Evolutionary conservation across 2,888 invertebrate species (phyloP).

Genomic region (Cremastobaeus sp.): DNA sequence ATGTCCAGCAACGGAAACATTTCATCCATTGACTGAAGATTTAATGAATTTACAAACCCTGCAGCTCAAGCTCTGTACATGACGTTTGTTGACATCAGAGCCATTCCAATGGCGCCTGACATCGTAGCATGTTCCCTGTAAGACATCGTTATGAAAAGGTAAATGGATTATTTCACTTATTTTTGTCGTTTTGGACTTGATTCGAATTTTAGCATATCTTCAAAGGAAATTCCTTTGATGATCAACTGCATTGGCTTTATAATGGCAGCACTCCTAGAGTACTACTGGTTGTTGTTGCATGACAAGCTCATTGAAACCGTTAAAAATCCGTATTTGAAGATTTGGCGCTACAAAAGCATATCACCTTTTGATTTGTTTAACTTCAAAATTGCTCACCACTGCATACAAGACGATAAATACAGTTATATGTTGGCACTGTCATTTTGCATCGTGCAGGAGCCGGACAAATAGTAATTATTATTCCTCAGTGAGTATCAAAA

Average conservation of each 20-base stretch:
- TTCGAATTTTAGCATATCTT: slow-evolving; percentile 89
- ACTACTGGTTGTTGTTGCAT: slow-evolving; percentile 94
- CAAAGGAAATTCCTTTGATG: slow-evolving; percentile 92
- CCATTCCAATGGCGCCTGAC: slow-evolving; percentile 89
- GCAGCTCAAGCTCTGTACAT: slow-evolving; percentile 96
- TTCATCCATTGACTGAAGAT: slow-evolving; percentile 95
- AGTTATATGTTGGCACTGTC: slow-evolving; percentile 91
- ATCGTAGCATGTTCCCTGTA: slow-evolving; percentile 89
- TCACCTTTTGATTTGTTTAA: slow-evolving; percentile 90
- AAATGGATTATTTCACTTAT: too few relatives aligned
- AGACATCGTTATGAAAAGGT: slow-evolving; percentile 91
- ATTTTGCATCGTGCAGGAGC: slow-evolving; percentile 97
- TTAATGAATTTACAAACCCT: slow-evolving; percentile 98
- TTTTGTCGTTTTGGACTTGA: too few relatives aligned
- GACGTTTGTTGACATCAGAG: slow-evolving; percentile 97
- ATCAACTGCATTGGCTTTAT: slow-evolving; percentile 95
- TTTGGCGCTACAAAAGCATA: slow-evolving; percentile 83
- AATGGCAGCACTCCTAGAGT: slow-evolving; percentile 93
- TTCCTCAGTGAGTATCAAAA: slow-evolving; percentile 83
- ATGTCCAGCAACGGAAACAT: slow-evolving; percentile 87
- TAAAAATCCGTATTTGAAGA: slow-evolving; percentile 83
- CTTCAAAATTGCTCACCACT: slow-evolving; percentile 86
- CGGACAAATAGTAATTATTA: slow-evolving; percentile 92
- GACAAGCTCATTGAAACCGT: slow-evolving; percentile 90
- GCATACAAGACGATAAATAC: slow-evolving; percentile 90